phyloP scores from a whole-genome alignment of 2,113 vertebrate genomes.

The Clupea harengus region DNA sequence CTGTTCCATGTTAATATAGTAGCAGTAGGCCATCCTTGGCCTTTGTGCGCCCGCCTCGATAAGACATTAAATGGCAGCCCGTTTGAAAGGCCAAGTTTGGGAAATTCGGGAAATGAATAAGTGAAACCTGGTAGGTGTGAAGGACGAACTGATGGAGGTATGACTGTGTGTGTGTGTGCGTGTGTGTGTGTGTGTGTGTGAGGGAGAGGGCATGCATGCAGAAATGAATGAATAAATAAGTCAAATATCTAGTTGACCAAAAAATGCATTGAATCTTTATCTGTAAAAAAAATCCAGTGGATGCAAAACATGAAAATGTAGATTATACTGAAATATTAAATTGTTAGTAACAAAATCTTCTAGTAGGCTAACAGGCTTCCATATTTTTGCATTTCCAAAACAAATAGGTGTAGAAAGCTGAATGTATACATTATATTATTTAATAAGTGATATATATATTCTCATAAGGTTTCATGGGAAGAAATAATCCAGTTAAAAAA shows the following conservation, averaged over 20 bases:
- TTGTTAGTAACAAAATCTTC: not conserved
- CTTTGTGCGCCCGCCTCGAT: constrained; percentile 51
- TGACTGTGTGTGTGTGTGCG: not conserved
- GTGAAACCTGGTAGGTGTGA: constrained; percentile 57
- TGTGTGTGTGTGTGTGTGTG: constrained; percentile 2
- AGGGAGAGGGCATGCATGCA: constrained; percentile 10
- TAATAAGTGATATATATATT: not conserved
- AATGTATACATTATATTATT: not conserved
- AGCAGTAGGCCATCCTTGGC: constrained; percentile 39
- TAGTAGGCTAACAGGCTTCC: not conserved
- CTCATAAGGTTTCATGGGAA: not conserved
- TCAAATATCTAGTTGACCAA: constrained; percentile 69
- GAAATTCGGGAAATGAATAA: constrained; percentile 83
- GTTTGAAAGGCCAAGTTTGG: constrained; percentile 86
- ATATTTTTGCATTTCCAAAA: not conserved
- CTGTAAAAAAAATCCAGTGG: not conserved
- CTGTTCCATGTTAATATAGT: constrained; percentile 49
- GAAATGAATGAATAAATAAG: constrained; percentile 59
- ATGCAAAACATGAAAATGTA: constrained; percentile 5
- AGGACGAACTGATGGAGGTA: constrained; percentile 26
- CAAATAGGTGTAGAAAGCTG: not conserved
- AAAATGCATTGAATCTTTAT: not conserved
- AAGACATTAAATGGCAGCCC: constrained; percentile 68
- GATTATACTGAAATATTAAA: not conserved
- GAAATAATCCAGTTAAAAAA: constrained; percentile 3